A percentile compares a stretch with the other conserved stretches of the same genome.
These are phyloP conservation scores for Cephalotes varians DNA, from an alignment of 2,888 invertebrate genomes.

Conservation along the genomic window DNA sequence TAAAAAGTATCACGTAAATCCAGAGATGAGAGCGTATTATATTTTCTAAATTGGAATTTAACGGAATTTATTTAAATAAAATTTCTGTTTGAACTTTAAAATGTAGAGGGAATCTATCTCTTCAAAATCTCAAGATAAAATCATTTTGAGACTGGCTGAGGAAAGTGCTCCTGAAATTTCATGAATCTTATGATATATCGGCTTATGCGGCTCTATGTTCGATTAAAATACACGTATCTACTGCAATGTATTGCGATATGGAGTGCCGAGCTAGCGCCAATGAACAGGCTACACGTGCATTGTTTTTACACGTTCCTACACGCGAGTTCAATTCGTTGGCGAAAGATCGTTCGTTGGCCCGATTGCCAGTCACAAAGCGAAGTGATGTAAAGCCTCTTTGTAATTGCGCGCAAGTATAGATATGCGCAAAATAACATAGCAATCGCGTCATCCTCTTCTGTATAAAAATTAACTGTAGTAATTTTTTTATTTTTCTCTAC, in stretches of 20 bases:
- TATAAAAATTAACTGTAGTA: neutral
- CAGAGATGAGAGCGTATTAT: neutral
- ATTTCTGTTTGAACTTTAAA: neutral
- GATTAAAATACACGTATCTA: constrained; percentile 20
- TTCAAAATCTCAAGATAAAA: neutral
- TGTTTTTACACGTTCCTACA: neutral
- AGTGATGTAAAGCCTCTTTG: constrained; percentile 11
- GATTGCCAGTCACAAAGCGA: constrained; percentile 9
- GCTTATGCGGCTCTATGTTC: neutral
- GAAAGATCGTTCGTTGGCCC: neutral
- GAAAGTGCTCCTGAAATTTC: neutral
- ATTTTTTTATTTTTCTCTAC: neutral
- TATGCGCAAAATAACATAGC: neutral
- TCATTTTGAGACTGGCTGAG: neutral
- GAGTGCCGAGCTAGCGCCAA: neutral
- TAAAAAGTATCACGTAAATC: no score
- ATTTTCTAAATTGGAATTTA: neutral
- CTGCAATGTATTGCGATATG: neutral
- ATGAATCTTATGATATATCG: neutral
- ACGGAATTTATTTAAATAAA: neutral
- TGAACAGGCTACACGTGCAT: constrained; percentile 14
- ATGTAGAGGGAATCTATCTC: neutral
- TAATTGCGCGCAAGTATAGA: neutral
- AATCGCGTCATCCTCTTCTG: neutral
- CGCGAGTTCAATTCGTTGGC: constrained; percentile 9